These are phyloP conservation scores for Anguilla obscura DNA, from an alignment of 2,797 vertebrate species.

Conservation along the genomic window DNA sequence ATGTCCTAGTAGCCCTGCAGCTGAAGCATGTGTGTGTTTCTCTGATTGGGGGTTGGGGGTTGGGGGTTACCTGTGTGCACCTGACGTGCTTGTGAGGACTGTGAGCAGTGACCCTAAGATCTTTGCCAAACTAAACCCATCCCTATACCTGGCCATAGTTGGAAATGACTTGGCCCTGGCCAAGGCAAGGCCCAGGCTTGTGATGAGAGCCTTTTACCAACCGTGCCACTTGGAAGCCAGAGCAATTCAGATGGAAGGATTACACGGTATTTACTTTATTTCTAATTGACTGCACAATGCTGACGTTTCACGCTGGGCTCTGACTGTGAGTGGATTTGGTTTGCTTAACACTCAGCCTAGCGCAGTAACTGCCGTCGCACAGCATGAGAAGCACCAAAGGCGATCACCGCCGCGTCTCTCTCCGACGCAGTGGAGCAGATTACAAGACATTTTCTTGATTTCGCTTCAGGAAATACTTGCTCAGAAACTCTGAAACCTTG, in stretches of 20 bases:
- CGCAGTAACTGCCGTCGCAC: neutral
- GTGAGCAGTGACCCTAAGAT: too few relatives aligned
- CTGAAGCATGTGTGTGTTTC: neutral
- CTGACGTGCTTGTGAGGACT: neutral
- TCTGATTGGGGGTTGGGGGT: too few relatives aligned
- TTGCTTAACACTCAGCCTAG: neutral
- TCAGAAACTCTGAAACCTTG: neutral
- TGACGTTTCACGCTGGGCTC: neutral
- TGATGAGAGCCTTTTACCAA: neutral
- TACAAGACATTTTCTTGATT: neutral
- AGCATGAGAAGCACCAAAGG: neutral
- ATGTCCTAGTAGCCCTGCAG: neutral
- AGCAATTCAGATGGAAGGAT: neutral
- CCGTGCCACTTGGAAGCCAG: neutral
- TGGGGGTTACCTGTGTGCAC: neutral
- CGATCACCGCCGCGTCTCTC: neutral
- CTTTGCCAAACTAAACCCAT: neutral
- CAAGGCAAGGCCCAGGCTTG: neutral
- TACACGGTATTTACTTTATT: neutral
- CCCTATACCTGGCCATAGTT: neutral
- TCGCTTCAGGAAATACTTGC: conserved; percentile 1
- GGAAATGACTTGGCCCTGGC: neutral
- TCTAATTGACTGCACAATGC: neutral
- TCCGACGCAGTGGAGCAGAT: neutral
- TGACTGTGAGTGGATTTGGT: neutral